A percentile compares a stretch with the other conserved stretches of the same genome.
Evolutionary conservation across 2,888 invertebrate species (phyloP).

Genomic region (Anorthoa munda): DNA sequence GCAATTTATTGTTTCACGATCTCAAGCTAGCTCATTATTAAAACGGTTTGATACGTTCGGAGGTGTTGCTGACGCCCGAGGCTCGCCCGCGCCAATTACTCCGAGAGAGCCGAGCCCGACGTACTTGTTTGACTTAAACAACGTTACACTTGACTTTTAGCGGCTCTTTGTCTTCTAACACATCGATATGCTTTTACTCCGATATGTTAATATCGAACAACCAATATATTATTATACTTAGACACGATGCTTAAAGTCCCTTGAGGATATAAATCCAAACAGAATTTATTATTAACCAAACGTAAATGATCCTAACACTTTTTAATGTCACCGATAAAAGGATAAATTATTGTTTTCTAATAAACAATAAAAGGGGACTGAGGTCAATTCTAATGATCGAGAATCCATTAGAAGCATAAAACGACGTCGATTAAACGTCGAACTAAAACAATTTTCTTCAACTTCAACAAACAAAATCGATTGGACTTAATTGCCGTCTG

Average conservation of each 20-base stretch:
- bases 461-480: conserved; percentile 91
- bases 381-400: conserved; percentile 82
- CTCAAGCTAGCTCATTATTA: conserved; percentile 90
- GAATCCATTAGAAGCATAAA: conserved; percentile 87
- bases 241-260: neutral
- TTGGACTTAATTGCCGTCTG: conserved; percentile 89
- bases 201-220: conserved; percentile 41
- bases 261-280: conserved; percentile 32
- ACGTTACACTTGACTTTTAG: conserved; percentile 82
- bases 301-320: conserved; percentile 60
- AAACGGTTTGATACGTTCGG: conserved; percentile 90
- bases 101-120: conserved; percentile 76
- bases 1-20: conserved; percentile 91
- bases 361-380: conserved; percentile 78
- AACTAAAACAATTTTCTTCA: conserved; percentile 91
- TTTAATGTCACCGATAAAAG: conserved; percentile 66
- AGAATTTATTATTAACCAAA: conserved; percentile 50
- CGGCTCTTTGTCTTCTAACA: conserved; percentile 75
- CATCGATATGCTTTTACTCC: conserved; percentile 40
- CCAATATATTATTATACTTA: conserved; percentile 36
- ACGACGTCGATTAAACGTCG: conserved; percentile 86
- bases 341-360: conserved; percentile 78
- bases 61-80: conserved; percentile 90
- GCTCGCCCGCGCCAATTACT: conserved; percentile 88
- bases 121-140: conserved; percentile 86